Conservation (phyloP, 2,797 vertebrate species). For the Anableps anableps region DNA sequence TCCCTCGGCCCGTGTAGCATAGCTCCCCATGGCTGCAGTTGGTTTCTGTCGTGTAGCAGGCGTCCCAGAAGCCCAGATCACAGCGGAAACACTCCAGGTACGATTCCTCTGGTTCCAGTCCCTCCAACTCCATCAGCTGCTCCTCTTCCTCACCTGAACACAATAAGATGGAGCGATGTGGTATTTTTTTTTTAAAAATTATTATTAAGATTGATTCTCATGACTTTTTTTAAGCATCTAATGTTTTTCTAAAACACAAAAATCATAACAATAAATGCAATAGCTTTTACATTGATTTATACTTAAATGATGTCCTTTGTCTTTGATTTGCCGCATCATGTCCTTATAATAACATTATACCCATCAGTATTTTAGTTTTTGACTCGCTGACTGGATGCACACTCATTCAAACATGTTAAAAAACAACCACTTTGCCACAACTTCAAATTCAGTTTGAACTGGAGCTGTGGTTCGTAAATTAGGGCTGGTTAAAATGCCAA, state of each 20-base stretch:
- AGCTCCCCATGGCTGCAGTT: constrained; percentile 69
- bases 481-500: neutral
- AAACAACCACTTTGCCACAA: neutral
- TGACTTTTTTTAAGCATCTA: too few species aligned
- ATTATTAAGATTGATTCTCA: too few species aligned
- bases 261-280: too few species aligned
- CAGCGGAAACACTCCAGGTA: constrained; percentile 75
- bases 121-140: constrained; percentile 34
- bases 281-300: neutral
- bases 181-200: neutral
- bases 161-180: constrained; percentile 4
- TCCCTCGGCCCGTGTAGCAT: constrained; percentile 76
- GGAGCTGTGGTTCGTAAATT: neutral
- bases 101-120: constrained; percentile 30
- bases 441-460: neutral
- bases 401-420: neutral
- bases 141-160: constrained; percentile 62
- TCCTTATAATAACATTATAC: neutral
- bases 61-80: constrained; percentile 79
- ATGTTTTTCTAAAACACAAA: too few species aligned
- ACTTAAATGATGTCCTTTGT: neutral
- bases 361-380: neutral
- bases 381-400: neutral
- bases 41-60: constrained; percentile 71
- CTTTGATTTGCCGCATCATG: neutral